Conservation (phyloP, 2,888 invertebrate species). For the Parnassius smintheus region DNA sequence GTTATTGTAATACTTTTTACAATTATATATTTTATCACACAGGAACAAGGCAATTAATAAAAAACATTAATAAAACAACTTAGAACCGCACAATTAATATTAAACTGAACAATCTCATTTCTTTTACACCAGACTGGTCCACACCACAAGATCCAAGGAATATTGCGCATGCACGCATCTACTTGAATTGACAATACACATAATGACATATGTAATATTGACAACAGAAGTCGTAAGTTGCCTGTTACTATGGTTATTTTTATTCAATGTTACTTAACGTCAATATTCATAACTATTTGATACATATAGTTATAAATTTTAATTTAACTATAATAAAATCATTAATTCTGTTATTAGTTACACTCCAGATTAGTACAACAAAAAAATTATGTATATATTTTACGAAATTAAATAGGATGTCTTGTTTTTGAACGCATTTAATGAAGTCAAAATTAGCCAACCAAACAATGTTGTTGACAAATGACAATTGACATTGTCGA, state of each 20-base stretch:
- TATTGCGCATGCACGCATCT: constrained; percentile 56
- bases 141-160: constrained; percentile 40
- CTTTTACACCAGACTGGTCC: constrained; percentile 38
- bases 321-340: neutral
- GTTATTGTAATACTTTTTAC: constrained; percentile 28
- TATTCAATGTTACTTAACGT: too few relatives aligned
- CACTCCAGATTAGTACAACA: too few relatives aligned
- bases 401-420: neutral
- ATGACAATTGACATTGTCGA: constrained; percentile 1
- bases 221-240: constrained; percentile 10
- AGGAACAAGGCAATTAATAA: constrained; percentile 33
- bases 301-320: neutral
- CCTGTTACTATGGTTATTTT: neutral
- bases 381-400: too few relatives aligned
- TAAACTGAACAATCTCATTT: constrained; percentile 36
- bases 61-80: constrained; percentile 33
- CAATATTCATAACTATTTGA: too few relatives aligned
- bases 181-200: constrained; percentile 19
- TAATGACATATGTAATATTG: constrained; percentile 16
- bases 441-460: too few relatives aligned
- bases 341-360: too few relatives aligned
- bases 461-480: too few relatives aligned
- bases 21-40: constrained; percentile 40
- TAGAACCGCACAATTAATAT: constrained; percentile 33
- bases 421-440: constrained; percentile 11